Evolutionary conservation across 2,888 invertebrate genomes (phyloP).

Genomic region (Agonum fuliginosum): DNA sequence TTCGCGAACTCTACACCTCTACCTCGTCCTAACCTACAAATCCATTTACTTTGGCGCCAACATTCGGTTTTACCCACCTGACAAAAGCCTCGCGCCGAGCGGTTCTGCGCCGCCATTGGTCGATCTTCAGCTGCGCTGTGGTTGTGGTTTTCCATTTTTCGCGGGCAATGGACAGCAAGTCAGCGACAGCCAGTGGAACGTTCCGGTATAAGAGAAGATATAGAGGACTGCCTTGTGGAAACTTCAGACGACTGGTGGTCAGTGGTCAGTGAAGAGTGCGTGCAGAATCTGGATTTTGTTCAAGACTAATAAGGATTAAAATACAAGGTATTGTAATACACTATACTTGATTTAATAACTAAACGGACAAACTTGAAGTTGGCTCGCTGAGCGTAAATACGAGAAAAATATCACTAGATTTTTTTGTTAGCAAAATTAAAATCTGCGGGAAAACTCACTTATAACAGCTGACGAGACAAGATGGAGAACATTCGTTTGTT

Average conservation of each 20-base stretch:
- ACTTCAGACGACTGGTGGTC: background rate
- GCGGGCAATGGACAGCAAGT: too few species aligned
- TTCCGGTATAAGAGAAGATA: background rate
- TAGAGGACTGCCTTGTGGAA: background rate
- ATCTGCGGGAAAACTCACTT: too few species aligned
- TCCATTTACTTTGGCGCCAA: slow-evolving; percentile 29
- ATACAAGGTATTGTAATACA: background rate
- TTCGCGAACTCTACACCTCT: background rate
- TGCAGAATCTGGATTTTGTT: background rate
- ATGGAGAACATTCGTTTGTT: too few species aligned
- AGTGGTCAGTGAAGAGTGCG: background rate
- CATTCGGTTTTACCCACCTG: background rate
- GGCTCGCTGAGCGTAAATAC: too few species aligned
- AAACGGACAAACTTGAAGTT: too few species aligned
- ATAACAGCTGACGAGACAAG: too few species aligned
- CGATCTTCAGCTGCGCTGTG: slow-evolving; percentile 23
- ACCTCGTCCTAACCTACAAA: slow-evolving; percentile 25
- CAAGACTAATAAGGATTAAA: background rate
- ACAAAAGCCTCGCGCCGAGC: background rate
- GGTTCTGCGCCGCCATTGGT: background rate
- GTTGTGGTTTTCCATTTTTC: slow-evolving; percentile 30
- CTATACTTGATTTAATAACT: too few species aligned
- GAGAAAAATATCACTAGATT: too few species aligned
- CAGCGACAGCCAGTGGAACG: too few species aligned
- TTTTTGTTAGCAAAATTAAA: too few species aligned